These are phyloP conservation scores for Scaptomyza montana DNA, from an alignment of 1,140 invertebrate species.

Conservation along the genomic window DNA sequence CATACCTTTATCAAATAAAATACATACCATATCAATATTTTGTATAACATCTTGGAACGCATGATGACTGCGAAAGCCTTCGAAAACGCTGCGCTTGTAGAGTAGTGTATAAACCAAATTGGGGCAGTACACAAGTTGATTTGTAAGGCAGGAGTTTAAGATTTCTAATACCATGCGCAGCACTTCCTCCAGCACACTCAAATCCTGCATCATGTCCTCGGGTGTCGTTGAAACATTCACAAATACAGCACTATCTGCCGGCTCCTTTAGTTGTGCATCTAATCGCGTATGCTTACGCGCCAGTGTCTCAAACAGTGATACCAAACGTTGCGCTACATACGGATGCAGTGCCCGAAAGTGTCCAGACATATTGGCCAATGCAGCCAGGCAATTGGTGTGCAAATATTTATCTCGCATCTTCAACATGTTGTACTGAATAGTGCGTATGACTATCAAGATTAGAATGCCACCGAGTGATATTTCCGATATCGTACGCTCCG, in stretches of 20 bases:
- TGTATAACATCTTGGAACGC: constrained; percentile 98
- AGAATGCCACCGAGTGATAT: constrained; percentile 98
- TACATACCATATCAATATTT: constrained; percentile 96
- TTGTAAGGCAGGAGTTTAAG: constrained; percentile 95
- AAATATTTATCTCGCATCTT: constrained; percentile 98
- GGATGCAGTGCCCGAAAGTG: constrained; percentile 97
- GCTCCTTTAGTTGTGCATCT: constrained; percentile 84
- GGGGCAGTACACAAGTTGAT: constrained; percentile 95
- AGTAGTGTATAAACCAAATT: constrained; percentile 98
- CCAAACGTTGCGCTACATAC: constrained; percentile 96
- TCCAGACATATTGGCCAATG: constrained; percentile 98
- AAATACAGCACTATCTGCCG: constrained; percentile 70
- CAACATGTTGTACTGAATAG: constrained; percentile 99
- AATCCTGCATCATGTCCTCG: constrained; percentile 90
- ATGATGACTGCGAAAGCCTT: constrained; percentile 92
- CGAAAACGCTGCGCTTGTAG: constrained; percentile 96
- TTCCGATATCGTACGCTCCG: constrained; percentile 94
- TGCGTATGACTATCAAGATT: constrained; percentile 96
- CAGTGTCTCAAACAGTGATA: constrained; percentile 94
- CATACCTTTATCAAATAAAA: not conserved
- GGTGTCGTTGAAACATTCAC: constrained; percentile 79
- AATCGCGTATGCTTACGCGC: constrained; percentile 90
- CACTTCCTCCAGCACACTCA: constrained; percentile 98
- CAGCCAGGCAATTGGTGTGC: constrained; percentile 98
- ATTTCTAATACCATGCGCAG: constrained; percentile 98